Evolutionary conservation across 2,113 vertebrate species (phyloP).

Genomic region (Platysteira castanea): DNA sequence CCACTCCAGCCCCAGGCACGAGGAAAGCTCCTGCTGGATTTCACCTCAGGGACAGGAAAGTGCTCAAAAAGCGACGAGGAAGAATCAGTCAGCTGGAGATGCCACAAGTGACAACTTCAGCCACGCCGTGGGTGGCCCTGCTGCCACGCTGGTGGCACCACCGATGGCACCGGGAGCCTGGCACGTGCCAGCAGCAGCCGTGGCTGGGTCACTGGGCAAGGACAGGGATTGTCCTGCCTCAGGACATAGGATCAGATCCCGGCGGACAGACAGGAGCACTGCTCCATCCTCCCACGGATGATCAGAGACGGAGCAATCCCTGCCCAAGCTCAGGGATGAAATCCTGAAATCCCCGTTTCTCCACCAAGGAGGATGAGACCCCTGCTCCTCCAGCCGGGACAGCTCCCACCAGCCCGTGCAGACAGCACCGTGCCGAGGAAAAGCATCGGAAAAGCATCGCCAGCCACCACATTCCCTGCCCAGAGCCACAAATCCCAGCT

Average conservation of each 20-base stretch:
- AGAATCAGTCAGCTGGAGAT: accelerated
- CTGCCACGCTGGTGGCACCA: accelerated
- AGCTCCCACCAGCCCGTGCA: neutral
- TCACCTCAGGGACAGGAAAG: accelerated
- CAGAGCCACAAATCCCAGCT: neutral
- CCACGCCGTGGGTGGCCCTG: accelerated
- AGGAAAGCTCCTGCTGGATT: neutral
- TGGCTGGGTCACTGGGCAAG: neutral
- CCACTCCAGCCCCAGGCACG: neutral
- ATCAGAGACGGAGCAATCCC: neutral
- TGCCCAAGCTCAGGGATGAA: neutral
- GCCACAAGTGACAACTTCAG: neutral
- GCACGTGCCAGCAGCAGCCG: neutral
- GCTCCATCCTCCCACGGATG: accelerated
- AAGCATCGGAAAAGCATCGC: neutral
- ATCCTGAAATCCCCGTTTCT: neutral
- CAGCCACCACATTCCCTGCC: neutral
- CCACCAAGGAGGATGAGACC: neutral
- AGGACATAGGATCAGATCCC: accelerated
- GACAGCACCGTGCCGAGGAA: accelerated
- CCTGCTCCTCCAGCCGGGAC: neutral
- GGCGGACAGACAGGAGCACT: accelerated
- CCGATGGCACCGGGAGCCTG: neutral
- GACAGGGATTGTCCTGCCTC: neutral
- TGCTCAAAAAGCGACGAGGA: accelerated